Conservation (phyloP, 1,140 invertebrate genomes). For the Platorchestia sp. region DNA sequence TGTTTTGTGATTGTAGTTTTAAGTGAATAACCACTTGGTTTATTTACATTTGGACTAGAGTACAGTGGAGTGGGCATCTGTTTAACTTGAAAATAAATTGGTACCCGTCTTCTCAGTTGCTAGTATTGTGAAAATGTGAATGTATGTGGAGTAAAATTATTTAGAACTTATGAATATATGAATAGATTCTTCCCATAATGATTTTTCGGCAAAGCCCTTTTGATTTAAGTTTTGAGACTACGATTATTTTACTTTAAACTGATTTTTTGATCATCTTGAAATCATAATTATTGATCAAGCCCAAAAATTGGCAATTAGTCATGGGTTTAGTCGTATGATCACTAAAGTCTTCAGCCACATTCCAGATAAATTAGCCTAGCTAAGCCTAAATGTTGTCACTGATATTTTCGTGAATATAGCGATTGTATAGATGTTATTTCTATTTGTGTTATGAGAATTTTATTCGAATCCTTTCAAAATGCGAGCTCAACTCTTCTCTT, state of each 20-base stretch:
- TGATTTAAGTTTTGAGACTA: neutral
- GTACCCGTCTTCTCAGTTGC: neutral
- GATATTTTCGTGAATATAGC: neutral
- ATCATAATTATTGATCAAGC: neutral
- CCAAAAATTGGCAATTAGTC: neutral
- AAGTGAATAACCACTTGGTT: too few relatives aligned
- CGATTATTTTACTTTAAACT: neutral
- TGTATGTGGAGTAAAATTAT: too few relatives aligned
- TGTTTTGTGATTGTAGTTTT: neutral
- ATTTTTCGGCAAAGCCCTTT: neutral
- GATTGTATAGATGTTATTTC: neutral
- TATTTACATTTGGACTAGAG: neutral
- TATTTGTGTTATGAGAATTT: neutral
- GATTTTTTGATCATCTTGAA: neutral
- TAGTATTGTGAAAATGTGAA: neutral
- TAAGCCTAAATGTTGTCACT: neutral
- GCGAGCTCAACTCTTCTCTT: neutral
- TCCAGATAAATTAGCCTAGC: neutral
- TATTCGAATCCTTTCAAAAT: neutral
- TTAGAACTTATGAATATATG: neutral
- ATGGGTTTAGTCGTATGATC: neutral
- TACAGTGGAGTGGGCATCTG: neutral
- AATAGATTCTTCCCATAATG: neutral
- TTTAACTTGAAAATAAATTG: neutral
- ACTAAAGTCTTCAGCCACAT: neutral